Conservation (phyloP, 2,113 vertebrate species). For the Anhinga rufa region DNA sequence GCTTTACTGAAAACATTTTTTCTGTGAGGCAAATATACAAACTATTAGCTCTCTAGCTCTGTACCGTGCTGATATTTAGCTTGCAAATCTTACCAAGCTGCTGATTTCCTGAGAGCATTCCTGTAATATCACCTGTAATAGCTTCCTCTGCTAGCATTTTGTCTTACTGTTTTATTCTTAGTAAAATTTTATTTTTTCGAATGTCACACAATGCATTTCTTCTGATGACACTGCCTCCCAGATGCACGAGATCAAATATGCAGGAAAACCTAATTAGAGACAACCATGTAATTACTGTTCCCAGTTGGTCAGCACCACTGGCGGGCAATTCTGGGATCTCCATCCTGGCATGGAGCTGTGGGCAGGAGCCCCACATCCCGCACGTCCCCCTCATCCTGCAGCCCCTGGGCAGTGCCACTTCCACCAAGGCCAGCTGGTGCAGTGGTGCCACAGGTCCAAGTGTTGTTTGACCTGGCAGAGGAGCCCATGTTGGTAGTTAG, state of each 20-base stretch:
- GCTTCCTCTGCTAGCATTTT: neutral
- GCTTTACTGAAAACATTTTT: neutral
- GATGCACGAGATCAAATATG: neutral
- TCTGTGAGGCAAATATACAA: neutral
- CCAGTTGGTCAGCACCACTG: neutral
- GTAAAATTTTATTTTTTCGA: neutral
- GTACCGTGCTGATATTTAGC: neutral
- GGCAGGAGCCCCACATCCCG: neutral
- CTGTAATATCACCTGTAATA: neutral
- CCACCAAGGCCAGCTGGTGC: neutral
- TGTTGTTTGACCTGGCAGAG: neutral
- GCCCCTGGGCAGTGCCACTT: rapidly evolving
- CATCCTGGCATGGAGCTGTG: neutral
- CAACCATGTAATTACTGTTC: neutral
- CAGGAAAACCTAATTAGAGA: neutral
- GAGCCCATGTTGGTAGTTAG: neutral
- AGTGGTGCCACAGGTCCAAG: rapidly evolving
- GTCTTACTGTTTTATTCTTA: neutral
- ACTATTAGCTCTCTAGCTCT: neutral
- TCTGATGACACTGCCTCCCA: neutral
- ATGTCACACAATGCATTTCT: neutral
- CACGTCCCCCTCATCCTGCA: neutral
- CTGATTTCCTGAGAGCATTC: neutral
- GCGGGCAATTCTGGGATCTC: neutral
- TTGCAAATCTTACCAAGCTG: neutral